Evolutionary conservation across 2,888 invertebrate species (phyloP), one percentile per base, ranked within the genome.

Genomic region (Brenthis ino): DNA sequence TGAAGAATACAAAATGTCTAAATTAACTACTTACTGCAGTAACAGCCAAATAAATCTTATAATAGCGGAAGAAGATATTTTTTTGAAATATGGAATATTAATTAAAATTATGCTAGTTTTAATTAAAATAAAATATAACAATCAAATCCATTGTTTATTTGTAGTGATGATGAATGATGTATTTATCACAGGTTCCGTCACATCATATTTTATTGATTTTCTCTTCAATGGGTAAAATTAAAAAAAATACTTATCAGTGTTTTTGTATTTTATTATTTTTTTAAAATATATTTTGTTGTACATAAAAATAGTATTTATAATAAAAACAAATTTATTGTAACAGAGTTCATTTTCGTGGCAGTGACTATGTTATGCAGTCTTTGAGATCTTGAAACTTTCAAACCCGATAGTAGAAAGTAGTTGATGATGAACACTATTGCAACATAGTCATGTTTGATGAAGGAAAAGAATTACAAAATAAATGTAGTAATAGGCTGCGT

Each of bases 301-400:
- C 86, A 91, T 88, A 90, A 86, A 90, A 89, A 88, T 87, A 83
- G 80, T 82, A 81, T 74, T 77, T 82, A 82, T 86, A 87, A 84
- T 87, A 89, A 87, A 86, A 90, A 89, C 86, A 86, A 85, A 83
- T 83, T 75, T 82, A 79, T 81, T 78, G 79, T 87, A 88, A 88
- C 86, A 89, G 86, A 84, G 76, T 86, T 83, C 74, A 82, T 84
- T 82, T 85, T 78, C 78, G 78, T 83, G 87, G 88, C 89, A 88
- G 86, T 91, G 89, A 92, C 93, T 92, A 92, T 92, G 92, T 89
- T 86, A 84, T 83, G 85, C 89, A 89, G 89, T 89, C 88, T 88
- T 86, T 85, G 85, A 85, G 85, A 85, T 85, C 85, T 86, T 86
- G 77, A 77, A 68, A 71, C 53, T 72, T 69, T 69, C 64, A 61